Percentiles rank a stretch among this genome's conserved stretches.
Evolutionary conservation across 1,140 invertebrate genomes (phyloP).

Genomic region (Mycetomoellerius zeteki): DNA sequence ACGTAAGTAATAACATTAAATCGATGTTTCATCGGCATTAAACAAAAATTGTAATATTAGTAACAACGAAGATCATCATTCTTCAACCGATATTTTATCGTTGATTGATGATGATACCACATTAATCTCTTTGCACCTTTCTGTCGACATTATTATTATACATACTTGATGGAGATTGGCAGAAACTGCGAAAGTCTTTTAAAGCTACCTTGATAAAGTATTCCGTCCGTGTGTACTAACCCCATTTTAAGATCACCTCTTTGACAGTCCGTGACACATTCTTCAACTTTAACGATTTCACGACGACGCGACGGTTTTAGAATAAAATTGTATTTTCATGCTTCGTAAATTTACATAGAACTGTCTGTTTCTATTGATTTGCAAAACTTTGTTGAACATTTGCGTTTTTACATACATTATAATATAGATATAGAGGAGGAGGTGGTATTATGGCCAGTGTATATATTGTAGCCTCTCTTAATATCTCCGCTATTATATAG

Average conservation of each 20-base stretch:
- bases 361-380: neutral
- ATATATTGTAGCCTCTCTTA: no score
- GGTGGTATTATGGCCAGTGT: no score
- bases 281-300: conserved; percentile 45
- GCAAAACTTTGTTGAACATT: neutral
- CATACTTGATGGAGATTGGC: conserved; percentile 66
- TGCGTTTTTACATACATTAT: no score
- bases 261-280: conserved; percentile 52
- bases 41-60: neutral
- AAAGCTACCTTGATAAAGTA: conserved; percentile 22
- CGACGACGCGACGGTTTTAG: conserved; percentile 31
- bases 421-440: no score
- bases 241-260: conserved; percentile 34
- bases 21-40: neutral
- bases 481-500: no score
- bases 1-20: neutral
- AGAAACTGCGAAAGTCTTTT: conserved; percentile 64
- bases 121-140: conserved; percentile 47
- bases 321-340: conserved; percentile 14
- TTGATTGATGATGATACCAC: conserved; percentile 54
- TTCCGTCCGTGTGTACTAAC: conserved; percentile 30
- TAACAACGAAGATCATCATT: neutral
- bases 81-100: conserved; percentile 13
- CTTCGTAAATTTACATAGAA: conserved; percentile 9
- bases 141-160: conserved; percentile 36